Evolutionary conservation across 1,140 invertebrate genomes (phyloP), one percentile per base, ranked within the genome.

Genomic region (Platyscapa corneri): DNA sequence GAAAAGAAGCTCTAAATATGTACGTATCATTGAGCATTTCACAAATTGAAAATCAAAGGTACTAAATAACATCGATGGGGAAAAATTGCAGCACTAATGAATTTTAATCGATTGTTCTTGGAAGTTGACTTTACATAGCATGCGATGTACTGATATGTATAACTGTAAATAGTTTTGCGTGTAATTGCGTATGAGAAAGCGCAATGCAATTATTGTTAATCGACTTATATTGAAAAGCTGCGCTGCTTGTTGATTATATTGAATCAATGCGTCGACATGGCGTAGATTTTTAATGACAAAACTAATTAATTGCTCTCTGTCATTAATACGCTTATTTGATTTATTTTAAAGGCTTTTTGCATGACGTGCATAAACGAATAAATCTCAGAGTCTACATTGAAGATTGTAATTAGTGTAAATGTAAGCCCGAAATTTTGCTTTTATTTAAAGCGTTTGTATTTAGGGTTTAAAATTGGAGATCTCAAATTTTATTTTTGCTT

Each of bases 141-240:
- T 30, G 12, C 56, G 30, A 83, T 65, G 65, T 67, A 65, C 14
- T 75, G 39, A 56, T 76, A 30, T 70, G 65, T 83, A 84, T 76
- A 84, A 87, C 78, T 87, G 86, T 85, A 87, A 64, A 87, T 85
- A 87, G 65, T 82, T 60, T 70, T 84, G 16, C 10, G 39, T 27
- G 20, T 39, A 77, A 53, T 60, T 67, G n/a, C 34, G 37, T 23
- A 39, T 10, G 49, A 72, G 74, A 30, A 83, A 77, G 27, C n/a
- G n/a, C 49, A 78, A 78, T 76, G 16, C 56, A 65, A 86, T 79
- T 37, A 53, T 83, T 83, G 20, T 84, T 84, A 76, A 81, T 82
- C 34, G 60, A 65, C 60, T 74, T 39, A 82, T 82, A 78, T 78
- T 65, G 75, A 72, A 56, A 76, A 74, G 53, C 14, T 53, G 34